Conservation (phyloP, 1,140 invertebrate genomes). For the Euura lappo region DNA sequence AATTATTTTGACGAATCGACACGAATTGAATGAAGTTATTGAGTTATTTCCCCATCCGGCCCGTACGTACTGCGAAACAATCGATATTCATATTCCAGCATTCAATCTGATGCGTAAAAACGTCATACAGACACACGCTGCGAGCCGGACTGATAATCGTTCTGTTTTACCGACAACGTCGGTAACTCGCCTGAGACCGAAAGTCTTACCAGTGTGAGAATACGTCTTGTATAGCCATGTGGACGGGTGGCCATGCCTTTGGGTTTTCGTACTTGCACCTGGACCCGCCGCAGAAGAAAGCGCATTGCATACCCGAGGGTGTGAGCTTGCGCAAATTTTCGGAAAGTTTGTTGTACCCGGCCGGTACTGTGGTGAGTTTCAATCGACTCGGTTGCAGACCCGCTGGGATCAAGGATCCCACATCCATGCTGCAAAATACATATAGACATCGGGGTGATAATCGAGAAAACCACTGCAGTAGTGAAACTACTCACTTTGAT, state of each 20-base stretch:
- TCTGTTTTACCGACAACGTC: no score
- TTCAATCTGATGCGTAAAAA: no score
- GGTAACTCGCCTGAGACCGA: no score
- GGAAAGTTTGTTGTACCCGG: conserved; percentile 64
- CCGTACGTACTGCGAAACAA: no score
- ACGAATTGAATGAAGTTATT: no score
- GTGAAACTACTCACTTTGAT: neutral
- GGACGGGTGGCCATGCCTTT: conserved; percentile 67
- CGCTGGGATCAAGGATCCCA: conserved; percentile 52
- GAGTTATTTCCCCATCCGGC: no score
- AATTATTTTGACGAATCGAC: no score
- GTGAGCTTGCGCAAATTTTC: conserved; percentile 65
- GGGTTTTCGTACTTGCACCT: conserved; percentile 82
- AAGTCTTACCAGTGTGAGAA: conserved; percentile 81
- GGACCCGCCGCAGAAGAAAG: conserved; percentile 81
- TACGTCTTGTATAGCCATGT: conserved; percentile 78
- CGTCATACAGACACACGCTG: no score
- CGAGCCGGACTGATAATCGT: no score
- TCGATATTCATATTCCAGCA: no score
- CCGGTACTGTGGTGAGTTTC: conserved; percentile 37
- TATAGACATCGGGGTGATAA: neutral
- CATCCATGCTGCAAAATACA: conserved; percentile 45
- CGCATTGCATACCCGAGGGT: conserved; percentile 74
- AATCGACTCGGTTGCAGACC: conserved; percentile 46
- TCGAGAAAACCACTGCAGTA: no score